phyloP scores from a whole-genome alignment of 2,797 vertebrate species.

The Pangasius sanitwongsei region DNA sequence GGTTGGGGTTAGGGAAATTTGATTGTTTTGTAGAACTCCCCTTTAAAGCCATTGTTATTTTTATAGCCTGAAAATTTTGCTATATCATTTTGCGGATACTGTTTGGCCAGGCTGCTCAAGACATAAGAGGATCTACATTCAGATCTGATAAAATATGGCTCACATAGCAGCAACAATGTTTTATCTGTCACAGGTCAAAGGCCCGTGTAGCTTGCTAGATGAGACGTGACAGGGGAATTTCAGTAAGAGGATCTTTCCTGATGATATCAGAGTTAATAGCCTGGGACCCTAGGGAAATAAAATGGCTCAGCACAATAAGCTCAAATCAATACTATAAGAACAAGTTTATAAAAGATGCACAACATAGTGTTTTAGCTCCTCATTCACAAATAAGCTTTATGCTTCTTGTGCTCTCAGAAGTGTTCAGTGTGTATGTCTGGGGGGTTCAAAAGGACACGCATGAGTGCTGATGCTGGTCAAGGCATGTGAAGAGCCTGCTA shows the following conservation, averaged over 20 bases:
- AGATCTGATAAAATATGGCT: slow-evolving; percentile 45
- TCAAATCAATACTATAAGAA: slow-evolving; percentile 78
- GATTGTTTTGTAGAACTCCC: not conserved
- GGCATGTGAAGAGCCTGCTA: slow-evolving; percentile 8
- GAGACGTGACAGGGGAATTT: slow-evolving; percentile 60
- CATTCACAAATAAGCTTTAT: slow-evolving; percentile 72
- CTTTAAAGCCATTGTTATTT: slow-evolving; percentile 1
- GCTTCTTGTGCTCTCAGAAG: slow-evolving; percentile 74
- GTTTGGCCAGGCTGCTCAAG: not conserved
- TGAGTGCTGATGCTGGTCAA: slow-evolving; percentile 9
- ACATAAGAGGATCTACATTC: slow-evolving; percentile 9
- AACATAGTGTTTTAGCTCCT: slow-evolving; percentile 75
- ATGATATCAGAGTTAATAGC: slow-evolving; percentile 68
- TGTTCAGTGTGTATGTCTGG: slow-evolving; percentile 52
- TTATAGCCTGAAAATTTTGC: not conserved
- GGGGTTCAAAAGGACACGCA: slow-evolving; percentile 16
- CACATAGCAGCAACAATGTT: slow-evolving; percentile 54
- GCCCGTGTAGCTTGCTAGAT: slow-evolving; percentile 50
- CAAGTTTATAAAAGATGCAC: slow-evolving; percentile 78
- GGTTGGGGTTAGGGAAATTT: not conserved
- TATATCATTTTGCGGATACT: not conserved
- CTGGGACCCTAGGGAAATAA: slow-evolving; percentile 69
- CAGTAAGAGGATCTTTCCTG: slow-evolving; percentile 59
- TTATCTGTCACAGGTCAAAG: slow-evolving; percentile 58
- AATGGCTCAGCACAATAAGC: slow-evolving; percentile 72